Conservation (phyloP, 2,888 invertebrate genomes). For the Lithophane leautieri region DNA sequence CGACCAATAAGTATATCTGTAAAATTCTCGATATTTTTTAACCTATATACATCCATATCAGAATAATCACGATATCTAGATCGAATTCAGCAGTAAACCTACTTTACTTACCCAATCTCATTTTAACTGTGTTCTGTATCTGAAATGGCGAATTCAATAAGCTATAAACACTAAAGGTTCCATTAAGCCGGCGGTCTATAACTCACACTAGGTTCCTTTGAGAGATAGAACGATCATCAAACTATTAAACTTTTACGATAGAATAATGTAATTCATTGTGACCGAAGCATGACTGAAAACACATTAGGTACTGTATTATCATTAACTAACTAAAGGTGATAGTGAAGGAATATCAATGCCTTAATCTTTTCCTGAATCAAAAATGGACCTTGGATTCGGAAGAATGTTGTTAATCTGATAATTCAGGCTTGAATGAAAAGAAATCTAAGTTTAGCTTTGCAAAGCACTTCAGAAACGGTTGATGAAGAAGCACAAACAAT, state of each 20-base stretch:
- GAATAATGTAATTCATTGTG: not conserved
- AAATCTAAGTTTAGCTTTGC: too few species aligned
- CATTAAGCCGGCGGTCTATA: constrained; percentile 12
- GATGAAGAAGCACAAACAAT: not conserved
- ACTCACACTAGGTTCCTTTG: constrained; percentile 3
- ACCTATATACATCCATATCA: constrained; percentile 25
- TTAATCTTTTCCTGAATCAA: not conserved
- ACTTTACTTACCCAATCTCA: constrained; percentile 49
- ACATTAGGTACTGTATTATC: not conserved
- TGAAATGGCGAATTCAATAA: constrained; percentile 57
- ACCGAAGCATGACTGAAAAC: not conserved
- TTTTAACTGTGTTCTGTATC: constrained; percentile 56
- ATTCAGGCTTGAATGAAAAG: not conserved
- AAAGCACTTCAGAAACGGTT: not conserved
- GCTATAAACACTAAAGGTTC: constrained; percentile 41
- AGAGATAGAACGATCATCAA: not conserved
- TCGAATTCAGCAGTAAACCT: constrained; percentile 54
- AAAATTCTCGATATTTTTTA: not conserved
- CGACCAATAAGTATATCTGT: too few species aligned
- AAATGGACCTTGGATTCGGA: not conserved
- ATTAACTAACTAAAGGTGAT: not conserved
- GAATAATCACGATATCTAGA: constrained; percentile 43
- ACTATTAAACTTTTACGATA: constrained; percentile 14
- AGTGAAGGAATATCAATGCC: not conserved
- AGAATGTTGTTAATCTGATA: not conserved